Percentiles rank a stretch among this genome's conserved stretches.
These are phyloP conservation scores for Chelonoidis abingdonii DNA, from an alignment of 2,113 vertebrate species.

Conservation along the genomic window DNA sequence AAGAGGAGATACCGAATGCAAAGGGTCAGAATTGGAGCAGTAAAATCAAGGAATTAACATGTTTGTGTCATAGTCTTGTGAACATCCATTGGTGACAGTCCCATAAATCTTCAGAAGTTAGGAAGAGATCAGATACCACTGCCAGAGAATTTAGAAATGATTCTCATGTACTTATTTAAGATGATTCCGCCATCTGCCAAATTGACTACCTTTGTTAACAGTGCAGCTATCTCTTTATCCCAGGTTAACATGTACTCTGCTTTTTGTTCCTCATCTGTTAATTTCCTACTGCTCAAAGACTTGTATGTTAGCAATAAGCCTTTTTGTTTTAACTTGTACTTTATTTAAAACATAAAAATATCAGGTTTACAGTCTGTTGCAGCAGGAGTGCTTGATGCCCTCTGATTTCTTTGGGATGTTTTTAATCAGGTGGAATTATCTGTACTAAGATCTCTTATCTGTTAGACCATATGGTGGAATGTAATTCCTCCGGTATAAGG, in stretches of 20 bases:
- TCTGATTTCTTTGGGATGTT: not conserved
- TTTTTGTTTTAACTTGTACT: not conserved
- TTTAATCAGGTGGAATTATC: not conserved
- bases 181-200: not conserved
- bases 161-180: not conserved
- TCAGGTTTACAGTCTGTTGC: not conserved
- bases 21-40: not conserved
- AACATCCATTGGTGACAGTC: not conserved
- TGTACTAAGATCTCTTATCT: not conserved
- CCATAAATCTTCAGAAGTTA: not conserved
- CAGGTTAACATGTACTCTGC: not conserved
- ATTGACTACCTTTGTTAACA: not conserved
- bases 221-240: not conserved
- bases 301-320: not conserved
- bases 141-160: not conserved
- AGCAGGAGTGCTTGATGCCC: not conserved
- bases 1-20: not conserved
- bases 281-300: not conserved
- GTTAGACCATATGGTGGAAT: not conserved
- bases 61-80: not conserved
- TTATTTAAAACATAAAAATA: not conserved
- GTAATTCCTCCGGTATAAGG: not conserved
- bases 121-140: not conserved
- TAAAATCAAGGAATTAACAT: not conserved
- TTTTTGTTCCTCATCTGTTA: not conserved